Evolutionary conservation across 2,888 invertebrate species (phyloP).

Genomic region (Agonopterix heracliana): DNA sequence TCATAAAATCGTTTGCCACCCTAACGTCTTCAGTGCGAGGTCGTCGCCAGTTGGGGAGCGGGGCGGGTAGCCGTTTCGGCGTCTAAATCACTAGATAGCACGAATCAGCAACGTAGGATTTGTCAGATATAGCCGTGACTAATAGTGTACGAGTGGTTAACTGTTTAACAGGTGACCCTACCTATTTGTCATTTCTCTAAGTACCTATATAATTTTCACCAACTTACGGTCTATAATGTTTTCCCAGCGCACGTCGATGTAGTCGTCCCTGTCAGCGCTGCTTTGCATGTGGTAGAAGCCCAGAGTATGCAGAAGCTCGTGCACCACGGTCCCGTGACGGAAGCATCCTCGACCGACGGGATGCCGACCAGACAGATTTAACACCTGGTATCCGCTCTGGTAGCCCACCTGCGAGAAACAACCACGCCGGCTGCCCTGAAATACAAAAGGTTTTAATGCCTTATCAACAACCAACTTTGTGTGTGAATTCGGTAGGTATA

Average conservation of each 20-base stretch:
- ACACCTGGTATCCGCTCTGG: conserved; percentile 68
- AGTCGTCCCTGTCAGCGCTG: conserved; percentile 84
- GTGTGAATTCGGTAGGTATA: not conserved
- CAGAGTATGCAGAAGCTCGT: conserved; percentile 86
- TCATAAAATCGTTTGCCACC: no score
- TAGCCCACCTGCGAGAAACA: conserved; percentile 72
- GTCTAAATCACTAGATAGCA: no score
- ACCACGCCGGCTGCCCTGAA: conserved; percentile 60
- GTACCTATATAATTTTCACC: not conserved
- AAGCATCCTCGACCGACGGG: conserved; percentile 77
- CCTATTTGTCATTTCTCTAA: no score
- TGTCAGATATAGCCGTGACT: no score
- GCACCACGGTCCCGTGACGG: conserved; percentile 81
- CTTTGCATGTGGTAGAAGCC: conserved; percentile 92
- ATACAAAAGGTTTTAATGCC: not conserved
- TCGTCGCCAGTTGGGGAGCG: no score
- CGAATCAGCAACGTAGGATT: no score
- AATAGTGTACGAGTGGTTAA: no score
- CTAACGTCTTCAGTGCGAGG: no score
- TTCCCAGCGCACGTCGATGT: conserved; percentile 82
- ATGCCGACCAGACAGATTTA: conserved; percentile 75
- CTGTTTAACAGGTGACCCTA: no score
- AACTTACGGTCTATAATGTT: conserved; percentile 79
- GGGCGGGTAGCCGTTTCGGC: no score
- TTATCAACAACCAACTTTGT: not conserved